A percentile compares a stretch with the other conserved stretches of the same genome.
Conservation (phyloP, 2,113 vertebrate genomes). For the Phoxinus phoxinus region DNA sequence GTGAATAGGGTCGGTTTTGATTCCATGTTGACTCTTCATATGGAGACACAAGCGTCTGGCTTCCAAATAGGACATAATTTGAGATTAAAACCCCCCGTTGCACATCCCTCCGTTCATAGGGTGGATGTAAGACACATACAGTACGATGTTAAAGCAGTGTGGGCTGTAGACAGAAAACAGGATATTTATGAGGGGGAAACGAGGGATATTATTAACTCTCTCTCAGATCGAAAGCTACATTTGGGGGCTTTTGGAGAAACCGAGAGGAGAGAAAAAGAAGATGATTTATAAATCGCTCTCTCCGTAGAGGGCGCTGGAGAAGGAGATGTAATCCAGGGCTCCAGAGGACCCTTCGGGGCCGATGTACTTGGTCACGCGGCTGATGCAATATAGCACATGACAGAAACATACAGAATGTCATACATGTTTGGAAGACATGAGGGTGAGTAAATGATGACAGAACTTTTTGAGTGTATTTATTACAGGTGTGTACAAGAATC, state of each 20-base stretch:
- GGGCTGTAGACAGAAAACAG: neutral
- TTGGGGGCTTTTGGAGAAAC: neutral
- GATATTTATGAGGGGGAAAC: neutral
- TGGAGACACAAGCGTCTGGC: neutral
- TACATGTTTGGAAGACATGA: no score
- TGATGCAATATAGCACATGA: constrained; percentile 96
- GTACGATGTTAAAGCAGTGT: neutral
- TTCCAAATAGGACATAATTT: neutral
- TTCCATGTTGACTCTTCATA: neutral
- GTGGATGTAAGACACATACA: neutral
- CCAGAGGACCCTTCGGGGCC: constrained; percentile 72
- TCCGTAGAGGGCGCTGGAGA: constrained; percentile 91
- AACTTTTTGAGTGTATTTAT: neutral
- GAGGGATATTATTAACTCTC: neutral
- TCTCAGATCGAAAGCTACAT: neutral
- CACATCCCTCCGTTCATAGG: neutral
- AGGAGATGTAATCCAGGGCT: constrained; percentile 91
- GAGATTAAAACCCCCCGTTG: neutral
- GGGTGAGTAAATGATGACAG: no score
- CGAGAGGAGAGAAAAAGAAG: constrained; percentile 21
- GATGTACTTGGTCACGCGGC: constrained; percentile 85
- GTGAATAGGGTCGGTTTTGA: neutral
- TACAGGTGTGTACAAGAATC: neutral
- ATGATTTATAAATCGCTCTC: constrained; percentile 88
- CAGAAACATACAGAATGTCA: no score